Base-by-base conservation (phyloP, 2,888 invertebrate species). In the Corythucha ciliata region DNA sequence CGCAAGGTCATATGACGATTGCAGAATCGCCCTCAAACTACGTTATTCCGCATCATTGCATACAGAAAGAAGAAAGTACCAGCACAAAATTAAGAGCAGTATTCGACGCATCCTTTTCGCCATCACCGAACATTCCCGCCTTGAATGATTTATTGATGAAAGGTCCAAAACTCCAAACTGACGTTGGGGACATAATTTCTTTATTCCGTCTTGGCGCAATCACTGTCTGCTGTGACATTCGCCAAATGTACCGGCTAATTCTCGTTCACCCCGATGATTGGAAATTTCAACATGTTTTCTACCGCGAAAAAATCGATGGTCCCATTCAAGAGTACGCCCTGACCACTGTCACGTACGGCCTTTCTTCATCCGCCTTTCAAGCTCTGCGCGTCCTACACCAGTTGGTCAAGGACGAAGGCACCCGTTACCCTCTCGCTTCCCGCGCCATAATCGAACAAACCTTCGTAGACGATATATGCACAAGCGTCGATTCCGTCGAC, bases 151-250 rank as follows among this genome's bases (percentile, higher is more conserved):
- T 20, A 5, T 16, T 51, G 3, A 5, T 32, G 5, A 8, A 24
- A 6, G 51, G 51, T 7, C 47, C 48, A 2, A 48, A 48, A 18
- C 26, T 48, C 10, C 48, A 48, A 37, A 48, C 6, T 26, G 48
- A 48, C 26, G 25, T 48, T 3, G 20, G 27, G 2, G 10, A 4
- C 26, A 22, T 53, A 1, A 12, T 45, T 4, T 27, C 45, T n/a
- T 22, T 20, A 1, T 51, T 51, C 22, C 2, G 51, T 20, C 18
- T n/a, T 16, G 45, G 45, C 20, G 21, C n/a, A 1, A 5, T 36
- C 16, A 45, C 21, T 18, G 25, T 51, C 24, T 21, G 45, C 4
- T 26, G 36, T 2, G 48, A 48, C 27, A 48, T 48, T 10, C 21
- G 26, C 12, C 37, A 48, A 21, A 48, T 48, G 48, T 48, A 33